Percentiles rank a stretch among this genome's conserved stretches.
phyloP scores from a whole-genome alignment of 2,888 invertebrate genomes.

The Amorpha juglandis region DNA sequence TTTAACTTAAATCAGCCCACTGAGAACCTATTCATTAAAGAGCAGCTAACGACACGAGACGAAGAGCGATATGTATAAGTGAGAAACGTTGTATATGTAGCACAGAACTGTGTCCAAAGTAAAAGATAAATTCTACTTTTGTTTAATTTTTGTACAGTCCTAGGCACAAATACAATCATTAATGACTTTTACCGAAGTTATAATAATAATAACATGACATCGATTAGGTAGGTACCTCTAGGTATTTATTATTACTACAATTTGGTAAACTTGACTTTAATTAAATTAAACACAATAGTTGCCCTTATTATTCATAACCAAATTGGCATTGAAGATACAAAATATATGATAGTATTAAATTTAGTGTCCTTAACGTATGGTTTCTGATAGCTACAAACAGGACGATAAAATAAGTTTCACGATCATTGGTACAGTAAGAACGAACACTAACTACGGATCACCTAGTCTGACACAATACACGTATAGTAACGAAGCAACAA shows the following conservation, averaged over 20 bases:
- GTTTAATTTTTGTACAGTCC: neutral
- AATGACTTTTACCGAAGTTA: too few relatives aligned
- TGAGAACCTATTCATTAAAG: constrained; percentile 49
- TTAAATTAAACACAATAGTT: constrained; percentile 11
- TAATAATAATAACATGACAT: neutral
- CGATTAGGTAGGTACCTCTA: neutral
- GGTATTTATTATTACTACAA: neutral
- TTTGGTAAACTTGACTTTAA: neutral
- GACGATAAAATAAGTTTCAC: constrained; percentile 49
- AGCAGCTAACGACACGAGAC: constrained; percentile 61
- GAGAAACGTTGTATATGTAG: constrained; percentile 57
- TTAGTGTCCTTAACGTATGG: constrained; percentile 52
- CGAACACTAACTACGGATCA: constrained; percentile 43
- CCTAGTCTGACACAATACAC: constrained; percentile 65
- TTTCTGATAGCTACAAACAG: constrained; percentile 54
- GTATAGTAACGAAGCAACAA: constrained; percentile 59
- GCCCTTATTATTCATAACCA: too few relatives aligned
- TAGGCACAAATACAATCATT: constrained; percentile 5
- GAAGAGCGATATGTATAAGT: constrained; percentile 74
- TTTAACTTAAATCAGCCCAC: constrained; percentile 49
- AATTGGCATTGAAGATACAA: too few relatives aligned
- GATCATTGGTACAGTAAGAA: constrained; percentile 57
- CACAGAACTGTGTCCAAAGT: constrained; percentile 31
- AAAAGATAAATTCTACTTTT: neutral
- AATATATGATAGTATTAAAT: constrained; percentile 27